Evolutionary conservation across 2,888 invertebrate genomes (phyloP).

Genomic region (Camponotus fellah): DNA sequence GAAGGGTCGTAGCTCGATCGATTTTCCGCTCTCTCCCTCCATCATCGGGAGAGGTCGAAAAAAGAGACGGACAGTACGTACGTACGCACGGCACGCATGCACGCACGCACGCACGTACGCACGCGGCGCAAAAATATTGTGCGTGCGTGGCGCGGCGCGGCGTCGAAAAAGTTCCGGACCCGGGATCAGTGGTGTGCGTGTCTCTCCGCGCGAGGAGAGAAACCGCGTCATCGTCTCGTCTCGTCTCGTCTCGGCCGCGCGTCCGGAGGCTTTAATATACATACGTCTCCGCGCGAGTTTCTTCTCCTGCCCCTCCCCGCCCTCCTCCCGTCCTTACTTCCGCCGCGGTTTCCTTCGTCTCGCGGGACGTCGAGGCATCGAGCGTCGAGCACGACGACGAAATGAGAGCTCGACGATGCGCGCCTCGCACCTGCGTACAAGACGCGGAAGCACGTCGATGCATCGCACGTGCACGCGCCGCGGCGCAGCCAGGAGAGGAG

Average conservation of each 20-base stretch:
- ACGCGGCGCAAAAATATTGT: slow-evolving; percentile 68
- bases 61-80: slow-evolving; percentile 61
- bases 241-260: background rate
- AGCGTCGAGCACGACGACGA: slow-evolving; percentile 30
- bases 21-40: slow-evolving; percentile 80
- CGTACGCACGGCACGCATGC: slow-evolving; percentile 53
- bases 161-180: slow-evolving; percentile 26
- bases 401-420: slow-evolving; percentile 31
- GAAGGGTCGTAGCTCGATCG: slow-evolving; percentile 82
- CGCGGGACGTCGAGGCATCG: slow-evolving; percentile 20
- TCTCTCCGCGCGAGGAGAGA: slow-evolving; percentile 32
- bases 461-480: slow-evolving; percentile 50
- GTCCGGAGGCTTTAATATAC: background rate
- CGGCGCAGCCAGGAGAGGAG: slow-evolving; percentile 34
- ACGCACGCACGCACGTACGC: slow-evolving; percentile 48
- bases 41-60: slow-evolving; percentile 60
- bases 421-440: slow-evolving; percentile 52
- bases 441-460: slow-evolving; percentile 49
- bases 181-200: slow-evolving; percentile 39
- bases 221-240: slow-evolving; percentile 10
- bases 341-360: background rate
- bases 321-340: background rate
- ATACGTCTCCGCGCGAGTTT: background rate
- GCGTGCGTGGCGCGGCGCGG: slow-evolving; percentile 31
- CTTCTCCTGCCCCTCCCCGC: background rate